These are phyloP conservation scores for Phortica variegata DNA, from an alignment of 1,140 invertebrate genomes.

Conservation along the genomic window DNA sequence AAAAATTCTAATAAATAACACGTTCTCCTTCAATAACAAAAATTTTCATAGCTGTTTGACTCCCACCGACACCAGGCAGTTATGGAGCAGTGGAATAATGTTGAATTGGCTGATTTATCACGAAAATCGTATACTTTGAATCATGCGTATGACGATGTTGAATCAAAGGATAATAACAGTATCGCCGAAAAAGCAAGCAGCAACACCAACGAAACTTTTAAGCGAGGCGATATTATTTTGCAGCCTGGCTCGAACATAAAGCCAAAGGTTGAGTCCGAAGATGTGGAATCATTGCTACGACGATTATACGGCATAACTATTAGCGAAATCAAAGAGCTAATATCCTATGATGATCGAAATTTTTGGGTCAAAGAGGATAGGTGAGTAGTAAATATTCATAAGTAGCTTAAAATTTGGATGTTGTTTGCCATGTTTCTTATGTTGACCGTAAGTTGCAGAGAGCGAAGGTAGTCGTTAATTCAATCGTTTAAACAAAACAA, in stretches of 20 bases:
- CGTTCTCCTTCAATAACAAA: background rate
- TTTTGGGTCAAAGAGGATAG: conserved; percentile 60
- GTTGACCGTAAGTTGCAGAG: too few relatives aligned
- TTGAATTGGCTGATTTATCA: conserved; percentile 45
- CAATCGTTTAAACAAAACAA: too few relatives aligned
- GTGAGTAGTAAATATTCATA: conserved; percentile 38
- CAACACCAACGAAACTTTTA: conserved; percentile 10
- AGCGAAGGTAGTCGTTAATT: too few relatives aligned
- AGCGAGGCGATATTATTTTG: conserved; percentile 29
- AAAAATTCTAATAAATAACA: background rate
- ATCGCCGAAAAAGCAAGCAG: conserved; percentile 14
- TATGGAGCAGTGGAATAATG: conserved; percentile 56
- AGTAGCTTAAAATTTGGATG: too few relatives aligned
- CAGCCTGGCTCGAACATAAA: conserved; percentile 66
- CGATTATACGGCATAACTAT: conserved; percentile 70
- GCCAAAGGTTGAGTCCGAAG: conserved; percentile 62
- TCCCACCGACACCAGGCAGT: background rate
- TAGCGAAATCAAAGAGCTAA: conserved; percentile 66
- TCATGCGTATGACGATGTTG: conserved; percentile 40
- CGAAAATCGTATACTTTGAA: conserved; percentile 52
- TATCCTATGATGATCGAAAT: conserved; percentile 83
- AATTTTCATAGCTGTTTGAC: background rate
- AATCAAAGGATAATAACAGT: conserved; percentile 32
- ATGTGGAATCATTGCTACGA: conserved; percentile 62
- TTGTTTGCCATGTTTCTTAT: too few relatives aligned